These are phyloP conservation scores for Labia minor DNA, from an alignment of 2,888 invertebrate genomes.

Conservation along the genomic window DNA sequence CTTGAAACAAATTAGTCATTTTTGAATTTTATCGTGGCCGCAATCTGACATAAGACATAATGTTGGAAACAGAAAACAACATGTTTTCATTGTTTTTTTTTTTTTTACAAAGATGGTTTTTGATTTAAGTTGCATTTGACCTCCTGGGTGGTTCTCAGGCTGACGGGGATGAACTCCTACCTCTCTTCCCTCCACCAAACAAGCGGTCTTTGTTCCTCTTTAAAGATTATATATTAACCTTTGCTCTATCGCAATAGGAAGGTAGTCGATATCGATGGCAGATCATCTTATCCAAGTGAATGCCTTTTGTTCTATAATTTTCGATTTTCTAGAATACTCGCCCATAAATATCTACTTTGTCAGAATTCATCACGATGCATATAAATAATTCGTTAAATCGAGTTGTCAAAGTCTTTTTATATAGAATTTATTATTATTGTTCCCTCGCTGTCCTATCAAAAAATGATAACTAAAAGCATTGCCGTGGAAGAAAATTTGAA, in stretches of 20 bases:
- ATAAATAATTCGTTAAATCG: background rate
- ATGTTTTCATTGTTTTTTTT: background rate
- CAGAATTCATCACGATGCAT: background rate
- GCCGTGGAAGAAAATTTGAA: too few relatives aligned
- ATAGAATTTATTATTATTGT: too few relatives aligned
- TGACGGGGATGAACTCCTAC: background rate
- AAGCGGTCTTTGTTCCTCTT: too few relatives aligned
- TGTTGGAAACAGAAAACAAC: background rate
- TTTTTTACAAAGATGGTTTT: background rate
- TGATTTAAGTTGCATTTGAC: background rate
- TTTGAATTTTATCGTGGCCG: background rate
- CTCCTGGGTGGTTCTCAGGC: background rate
- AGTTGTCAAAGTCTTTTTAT: background rate
- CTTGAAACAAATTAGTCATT: slow-evolving; percentile 6
- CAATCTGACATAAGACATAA: background rate
- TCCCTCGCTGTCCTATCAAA: too few relatives aligned
- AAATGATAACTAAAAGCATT: too few relatives aligned
- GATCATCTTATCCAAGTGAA: background rate
- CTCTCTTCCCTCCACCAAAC: background rate
- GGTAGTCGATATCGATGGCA: background rate
- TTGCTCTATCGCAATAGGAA: background rate
- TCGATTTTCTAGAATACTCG: background rate
- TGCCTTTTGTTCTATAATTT: background rate
- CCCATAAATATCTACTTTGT: slow-evolving; percentile 3
- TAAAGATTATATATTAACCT: background rate